Conservation (phyloP, 2,797 vertebrate genomes). For the Sphaeramia orbicularis region DNA sequence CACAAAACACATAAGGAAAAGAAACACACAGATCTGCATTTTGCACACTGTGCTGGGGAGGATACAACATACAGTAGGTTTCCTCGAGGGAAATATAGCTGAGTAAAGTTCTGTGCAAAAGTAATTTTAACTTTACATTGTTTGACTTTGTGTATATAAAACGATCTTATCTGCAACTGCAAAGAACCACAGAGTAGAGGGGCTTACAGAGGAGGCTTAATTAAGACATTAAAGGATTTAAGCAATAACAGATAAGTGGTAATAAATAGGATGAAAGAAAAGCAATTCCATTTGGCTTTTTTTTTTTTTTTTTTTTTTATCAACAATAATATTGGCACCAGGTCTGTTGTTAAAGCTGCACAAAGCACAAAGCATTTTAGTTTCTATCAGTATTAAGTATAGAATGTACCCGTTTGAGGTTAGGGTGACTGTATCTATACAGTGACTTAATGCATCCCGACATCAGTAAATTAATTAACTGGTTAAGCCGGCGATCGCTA, state of each 20-base stretch:
- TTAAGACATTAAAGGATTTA: constrained; percentile 62
- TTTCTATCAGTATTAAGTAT: neutral
- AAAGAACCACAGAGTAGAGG: constrained; percentile 51
- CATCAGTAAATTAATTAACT: neutral
- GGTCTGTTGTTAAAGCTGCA: neutral
- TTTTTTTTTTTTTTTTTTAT: neutral
- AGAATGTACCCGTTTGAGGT: neutral
- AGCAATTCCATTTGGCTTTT: neutral
- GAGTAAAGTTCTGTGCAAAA: constrained; percentile 54
- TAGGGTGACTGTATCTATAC: neutral
- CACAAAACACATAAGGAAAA: neutral
- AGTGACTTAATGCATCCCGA: neutral
- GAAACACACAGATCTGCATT: constrained; percentile 7
- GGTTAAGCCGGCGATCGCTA: constrained; percentile 2
- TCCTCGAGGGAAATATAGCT: constrained; percentile 54
- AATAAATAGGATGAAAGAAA: constrained; percentile 41
- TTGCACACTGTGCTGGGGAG: constrained; percentile 4
- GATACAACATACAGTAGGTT: neutral
- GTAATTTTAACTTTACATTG: constrained; percentile 67
- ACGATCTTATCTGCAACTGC: constrained; percentile 64
- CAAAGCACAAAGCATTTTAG: neutral
- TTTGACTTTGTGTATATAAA: constrained; percentile 43
- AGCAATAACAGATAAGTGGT: constrained; percentile 52
- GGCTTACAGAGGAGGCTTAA: constrained; percentile 46
- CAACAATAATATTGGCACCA: neutral